Base-by-base conservation (phyloP, 64 coral and sea anemone genomes). In the Pocillopora damicornis region DNA sequence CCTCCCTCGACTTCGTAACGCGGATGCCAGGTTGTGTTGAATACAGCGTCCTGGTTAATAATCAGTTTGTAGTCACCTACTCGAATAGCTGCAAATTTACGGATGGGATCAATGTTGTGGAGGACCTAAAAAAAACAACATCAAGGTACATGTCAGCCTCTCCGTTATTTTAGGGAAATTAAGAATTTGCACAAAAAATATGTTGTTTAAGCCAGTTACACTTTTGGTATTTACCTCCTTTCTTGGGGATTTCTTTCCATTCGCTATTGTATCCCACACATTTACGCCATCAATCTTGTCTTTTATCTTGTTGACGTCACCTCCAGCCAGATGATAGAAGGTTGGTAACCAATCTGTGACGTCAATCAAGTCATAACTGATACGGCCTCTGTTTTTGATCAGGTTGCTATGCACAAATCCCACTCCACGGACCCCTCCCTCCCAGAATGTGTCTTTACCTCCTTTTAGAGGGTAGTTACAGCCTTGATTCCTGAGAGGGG, bases 291-390 rank as follows among this genome's bases (percentile, higher is more conserved):
- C 97, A 5, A 99, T 75, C 14, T 77, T 73, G 18, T 84, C 60
- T 36, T 95, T 73, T 58, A 99, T 90, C 1, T 60, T 72, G 10
- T 59, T 79, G 45, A 93, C 84, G 88, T 99, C 75, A 84, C 97
- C 97, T 13, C 97, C 97, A 4, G 93, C 97, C 37, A 95, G 76
- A 61, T 99, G 97, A 77, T 99, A 99, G 63, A 99, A 95, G 7
- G 97, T 99, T 23, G 97, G 97, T 88, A 99, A 89, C 97, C 97
- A 99, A 59, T 99, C 97, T 62, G 93, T 91, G 84, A 87, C 97
- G 63, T 99, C 93, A 62, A 99, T 92, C 3, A 99, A 60, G 63
- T 99, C 90, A 17, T 94, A 87, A 76, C 97, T 99, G 42, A 99
- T 93, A 3, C 97, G 90, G 10, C 83, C 81, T 75, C 89, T 93